Percentiles rank a stretch among this genome's conserved stretches.
These are phyloP conservation scores for Centroberyx gerrardi DNA, from an alignment of 2,797 vertebrate genomes.

Conservation along the genomic window DNA sequence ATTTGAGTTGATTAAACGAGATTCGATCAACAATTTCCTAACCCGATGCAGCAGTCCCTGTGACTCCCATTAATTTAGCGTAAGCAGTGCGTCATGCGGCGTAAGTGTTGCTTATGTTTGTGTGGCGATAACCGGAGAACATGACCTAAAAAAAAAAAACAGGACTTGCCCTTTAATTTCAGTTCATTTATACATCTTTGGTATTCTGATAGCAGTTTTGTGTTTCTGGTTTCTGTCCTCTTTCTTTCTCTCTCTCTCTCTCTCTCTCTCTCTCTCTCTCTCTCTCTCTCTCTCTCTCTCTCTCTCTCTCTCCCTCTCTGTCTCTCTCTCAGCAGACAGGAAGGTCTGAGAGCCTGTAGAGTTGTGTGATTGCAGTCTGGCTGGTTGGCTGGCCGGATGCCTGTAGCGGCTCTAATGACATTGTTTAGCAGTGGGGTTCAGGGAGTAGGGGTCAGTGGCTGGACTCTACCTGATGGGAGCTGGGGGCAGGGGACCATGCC, in stretches of 20 bases:
- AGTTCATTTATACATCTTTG: constrained; percentile 16
- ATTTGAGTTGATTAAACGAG: too few relatives aligned
- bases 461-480: constrained; percentile 78
- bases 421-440: constrained; percentile 83
- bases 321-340: constrained; percentile 51
- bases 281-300: neutral
- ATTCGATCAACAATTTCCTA: too few relatives aligned
- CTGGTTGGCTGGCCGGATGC: constrained; percentile 67
- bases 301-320: neutral
- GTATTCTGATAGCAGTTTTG: constrained; percentile 29
- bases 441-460: constrained; percentile 73
- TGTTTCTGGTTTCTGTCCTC: constrained; percentile 27
- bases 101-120: too few relatives aligned
- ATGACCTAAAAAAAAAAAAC: too few relatives aligned
- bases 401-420: constrained; percentile 77
- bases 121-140: too few relatives aligned
- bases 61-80: too few relatives aligned
- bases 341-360: constrained; percentile 66
- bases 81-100: too few relatives aligned
- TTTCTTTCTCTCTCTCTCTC: constrained; percentile 9
- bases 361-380: constrained; percentile 73
- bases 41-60: too few relatives aligned
- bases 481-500: constrained; percentile 59
- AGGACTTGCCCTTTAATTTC: constrained; percentile 21
- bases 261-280: constrained; percentile 13